phyloP scores from a whole-genome alignment of 2,113 vertebrate genomes.

The Austrofundulus limnaeus region DNA sequence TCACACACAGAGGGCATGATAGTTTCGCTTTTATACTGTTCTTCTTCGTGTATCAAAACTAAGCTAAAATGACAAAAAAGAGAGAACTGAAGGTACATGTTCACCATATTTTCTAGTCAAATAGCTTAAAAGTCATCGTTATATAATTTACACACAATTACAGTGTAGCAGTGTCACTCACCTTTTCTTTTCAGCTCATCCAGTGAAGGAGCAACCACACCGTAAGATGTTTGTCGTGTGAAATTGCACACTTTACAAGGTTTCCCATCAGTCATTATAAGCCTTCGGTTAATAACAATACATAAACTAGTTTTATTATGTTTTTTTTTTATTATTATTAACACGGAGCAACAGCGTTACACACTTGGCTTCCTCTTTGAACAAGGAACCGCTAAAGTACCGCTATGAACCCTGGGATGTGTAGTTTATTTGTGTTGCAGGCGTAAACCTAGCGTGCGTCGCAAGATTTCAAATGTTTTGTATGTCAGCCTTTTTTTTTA shows the following conservation, averaged over 20 bases:
- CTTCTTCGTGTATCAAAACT: not conserved
- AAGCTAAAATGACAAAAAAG: not conserved
- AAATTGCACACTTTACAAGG: slow-evolving; percentile 77
- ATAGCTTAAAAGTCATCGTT: too few species aligned
- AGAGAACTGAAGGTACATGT: accelerated
- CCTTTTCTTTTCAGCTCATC: slow-evolving; percentile 74
- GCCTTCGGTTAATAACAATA: not conserved
- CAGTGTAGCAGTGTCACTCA: slow-evolving; percentile 41
- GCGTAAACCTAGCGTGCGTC: too few species aligned
- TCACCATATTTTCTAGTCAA: not conserved
- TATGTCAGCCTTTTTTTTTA: too few species aligned
- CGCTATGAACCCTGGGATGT: slow-evolving; percentile 38
- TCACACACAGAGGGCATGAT: not conserved
- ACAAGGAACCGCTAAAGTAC: slow-evolving; percentile 30
- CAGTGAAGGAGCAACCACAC: slow-evolving; percentile 69
- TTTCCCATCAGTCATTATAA: slow-evolving; percentile 68
- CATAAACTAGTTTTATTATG: not conserved
- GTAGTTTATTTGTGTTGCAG: slow-evolving; percentile 24
- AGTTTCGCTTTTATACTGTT: not conserved
- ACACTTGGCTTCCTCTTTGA: not conserved
- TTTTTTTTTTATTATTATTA: not conserved
- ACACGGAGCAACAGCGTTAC: not conserved
- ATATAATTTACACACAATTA: too few species aligned
- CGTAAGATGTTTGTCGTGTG: slow-evolving; percentile 67
- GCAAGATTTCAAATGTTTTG: too few species aligned